Base-by-base conservation (phyloP, 2,888 invertebrate genomes). In the Oxystoma pomonae region DNA sequence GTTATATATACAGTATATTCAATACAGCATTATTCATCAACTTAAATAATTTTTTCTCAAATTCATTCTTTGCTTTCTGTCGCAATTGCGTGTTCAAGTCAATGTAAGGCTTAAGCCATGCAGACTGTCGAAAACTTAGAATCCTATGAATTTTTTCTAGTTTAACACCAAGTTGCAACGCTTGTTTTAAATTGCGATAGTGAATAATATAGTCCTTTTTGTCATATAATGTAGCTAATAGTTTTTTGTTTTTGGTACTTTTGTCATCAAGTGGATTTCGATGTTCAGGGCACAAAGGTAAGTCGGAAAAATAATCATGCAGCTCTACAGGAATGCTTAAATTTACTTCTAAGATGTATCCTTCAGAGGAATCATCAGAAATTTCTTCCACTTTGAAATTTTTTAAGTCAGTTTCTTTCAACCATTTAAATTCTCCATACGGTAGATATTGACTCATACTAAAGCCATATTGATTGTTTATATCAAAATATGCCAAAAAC, bases 141-240 rank as follows among this genome's bases (percentile, higher is more conserved):
- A 60, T 60, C 18, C 65, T 52, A 57, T 69, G 69, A 19, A 69
- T 64, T 53, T 65, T 61, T 16, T 12, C 63, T 35, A 68, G 49
- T 52, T 55, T 53, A 9, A 68, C 50, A 7, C 73, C 71, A 20
- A 60, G 52, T 19, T 65, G 55, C 17, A 74, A 17, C 60, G 63
- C 67, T 57, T 73, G 71, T 65, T 71, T 69, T 12, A 75, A 57
- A 59, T 61, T 63, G 57, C 59, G 55, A 49, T 63, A 65, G 35
- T 66, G 65, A 21, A 65, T 56, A 19, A 75, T 60, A 60, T 69
- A 75, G 16, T 71, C 66, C 12, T 57, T 62, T 55, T 62, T 63
- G 17, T 61, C 17, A 58, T 56, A 21, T 19, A 61, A 16, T 9
- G 53, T 61, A 16, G 55, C 55, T 20, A 59, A 21, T 2, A 58